Conservation (phyloP, 2,888 invertebrate genomes). For the Calliopum simillimum region DNA sequence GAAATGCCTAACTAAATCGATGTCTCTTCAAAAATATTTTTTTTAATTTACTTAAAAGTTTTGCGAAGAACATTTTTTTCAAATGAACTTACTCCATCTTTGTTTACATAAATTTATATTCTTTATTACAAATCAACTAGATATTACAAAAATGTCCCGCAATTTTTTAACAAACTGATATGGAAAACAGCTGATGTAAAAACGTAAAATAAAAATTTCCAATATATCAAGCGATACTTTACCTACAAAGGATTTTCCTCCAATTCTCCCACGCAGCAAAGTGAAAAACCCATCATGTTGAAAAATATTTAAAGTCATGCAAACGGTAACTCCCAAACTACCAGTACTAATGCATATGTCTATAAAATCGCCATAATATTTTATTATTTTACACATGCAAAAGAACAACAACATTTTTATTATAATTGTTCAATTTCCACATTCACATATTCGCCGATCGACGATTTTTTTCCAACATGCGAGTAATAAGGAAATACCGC, state of each 20-base stretch:
- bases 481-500: constrained; percentile 23
- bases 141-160: constrained; percentile 27
- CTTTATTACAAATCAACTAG: constrained; percentile 4
- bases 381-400: constrained; percentile 16
- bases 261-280: constrained; percentile 7
- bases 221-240: background rate
- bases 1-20: too few relatives aligned
- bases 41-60: too few relatives aligned
- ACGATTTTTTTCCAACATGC: background rate
- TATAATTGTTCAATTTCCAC: constrained; percentile 15
- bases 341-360: background rate
- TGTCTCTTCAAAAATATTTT: too few relatives aligned
- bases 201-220: too few relatives aligned
- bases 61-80: too few relatives aligned
- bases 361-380: constrained; percentile 23
- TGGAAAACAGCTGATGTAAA: too few relatives aligned
- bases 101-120: too few relatives aligned
- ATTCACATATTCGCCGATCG: background rate
- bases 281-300: constrained; percentile 29
- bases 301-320: constrained; percentile 29
- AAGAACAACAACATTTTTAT: constrained; percentile 1
- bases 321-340: constrained; percentile 19
- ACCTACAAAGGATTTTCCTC: constrained; percentile 13
- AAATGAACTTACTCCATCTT: too few relatives aligned
- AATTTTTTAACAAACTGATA: background rate